Evolutionary conservation across 2,113 vertebrate species (phyloP).

Genomic region (Pterocles gutturalis): DNA sequence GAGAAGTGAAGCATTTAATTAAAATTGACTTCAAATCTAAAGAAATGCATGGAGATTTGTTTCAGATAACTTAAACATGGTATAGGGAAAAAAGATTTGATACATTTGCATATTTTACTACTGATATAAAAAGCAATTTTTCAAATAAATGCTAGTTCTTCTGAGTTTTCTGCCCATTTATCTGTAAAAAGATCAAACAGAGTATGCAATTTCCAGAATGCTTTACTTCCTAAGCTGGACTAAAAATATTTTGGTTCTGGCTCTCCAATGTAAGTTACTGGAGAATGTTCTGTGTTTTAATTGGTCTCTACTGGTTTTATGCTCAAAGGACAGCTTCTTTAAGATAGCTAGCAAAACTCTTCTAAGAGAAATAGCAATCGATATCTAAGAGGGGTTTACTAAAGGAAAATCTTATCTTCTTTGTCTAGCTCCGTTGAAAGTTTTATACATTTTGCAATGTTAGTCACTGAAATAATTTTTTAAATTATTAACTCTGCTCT

Average conservation of each 20-base stretch:
- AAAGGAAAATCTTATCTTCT: background rate
- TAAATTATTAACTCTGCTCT: background rate
- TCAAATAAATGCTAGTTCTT: conserved; percentile 32
- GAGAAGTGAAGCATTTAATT: conserved; percentile 20
- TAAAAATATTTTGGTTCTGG: conserved; percentile 19
- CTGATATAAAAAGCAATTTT: conserved; percentile 6
- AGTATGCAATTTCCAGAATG: background rate
- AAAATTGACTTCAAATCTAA: conserved; percentile 28
- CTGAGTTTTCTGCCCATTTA: background rate
- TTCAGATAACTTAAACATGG: conserved; percentile 31
- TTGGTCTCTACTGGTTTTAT: conserved; percentile 45
- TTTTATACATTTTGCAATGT: background rate
- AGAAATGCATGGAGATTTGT: background rate
- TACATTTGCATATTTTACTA: conserved; percentile 41
- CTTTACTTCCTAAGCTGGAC: background rate
- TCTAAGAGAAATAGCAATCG: conserved; percentile 8
- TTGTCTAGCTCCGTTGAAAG: background rate
- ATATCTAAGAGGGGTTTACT: conserved; percentile 2
- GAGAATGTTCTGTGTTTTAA: conserved; percentile 18
- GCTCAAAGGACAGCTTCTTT: conserved; percentile 38
- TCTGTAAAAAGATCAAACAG: conserved; percentile 34
- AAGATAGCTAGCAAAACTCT: background rate
- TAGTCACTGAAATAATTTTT: background rate
- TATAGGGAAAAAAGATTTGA: too few species aligned
- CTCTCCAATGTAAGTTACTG: background rate